Base-by-base conservation (phyloP, 2,888 invertebrate genomes). In the Apamea crenata region DNA sequence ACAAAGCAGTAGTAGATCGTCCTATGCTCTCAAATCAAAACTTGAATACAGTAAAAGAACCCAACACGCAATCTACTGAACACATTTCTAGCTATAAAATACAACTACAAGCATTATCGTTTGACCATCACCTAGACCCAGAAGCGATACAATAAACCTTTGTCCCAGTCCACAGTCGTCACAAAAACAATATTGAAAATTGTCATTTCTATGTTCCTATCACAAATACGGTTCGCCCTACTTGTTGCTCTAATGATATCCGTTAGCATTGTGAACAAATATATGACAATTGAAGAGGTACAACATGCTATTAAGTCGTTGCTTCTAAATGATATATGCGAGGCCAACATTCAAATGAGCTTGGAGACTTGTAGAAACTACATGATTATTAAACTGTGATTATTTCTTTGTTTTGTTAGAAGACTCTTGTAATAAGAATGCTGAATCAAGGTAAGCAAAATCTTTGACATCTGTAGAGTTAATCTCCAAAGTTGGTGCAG, bases 161-260 rank as follows among this genome's bases (percentile, higher is more conserved):
- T 65, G 68, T 74, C 32, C 76, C 56, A n/a, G 29, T 61, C 73
- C 10, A 21, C 59, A 82, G 16, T 76, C 69, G 32, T 82, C 78
- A 79, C 44, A 86, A 77, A 82, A 80, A 84, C 78, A 87, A 84
- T 75, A 83, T 86, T 80, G 77, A 77, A 80, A 87, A 80, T 66
- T 80, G 79, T 81, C 79, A 81, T 81, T 81, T 65, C 80, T 36
- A 56, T 74, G 66, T 82, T 80, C 67, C 81, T 78, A 81, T 80
- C 74, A 80, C 59, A 80, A 74, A 82, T 67, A 86, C 76, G 29
- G 74, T 81, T 66, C 84, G 88, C 87, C 87, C 88, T 89, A 89
- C 82, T 89, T 89, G 81, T 73, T 81, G 87, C 74, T 29, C 44
- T 89, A 87, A 89, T 86, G 77, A 89, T 87, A 89, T 89, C 88